These are phyloP conservation scores for Drosophila ambigua DNA, from an alignment of 1,140 invertebrate species.

Conservation along the genomic window DNA sequence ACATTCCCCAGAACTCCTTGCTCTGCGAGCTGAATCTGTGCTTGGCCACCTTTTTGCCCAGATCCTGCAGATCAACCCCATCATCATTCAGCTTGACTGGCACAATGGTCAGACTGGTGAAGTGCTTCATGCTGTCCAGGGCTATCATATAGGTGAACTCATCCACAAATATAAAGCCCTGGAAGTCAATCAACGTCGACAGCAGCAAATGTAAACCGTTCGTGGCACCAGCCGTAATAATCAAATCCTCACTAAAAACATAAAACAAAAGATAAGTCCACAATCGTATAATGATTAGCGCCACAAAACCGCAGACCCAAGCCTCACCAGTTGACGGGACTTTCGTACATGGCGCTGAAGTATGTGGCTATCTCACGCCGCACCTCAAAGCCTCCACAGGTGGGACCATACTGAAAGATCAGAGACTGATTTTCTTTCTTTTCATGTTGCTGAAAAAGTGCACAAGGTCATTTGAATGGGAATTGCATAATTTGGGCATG, in stretches of 20 bases:
- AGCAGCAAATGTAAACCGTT: constrained; percentile 87
- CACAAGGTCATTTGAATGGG: constrained; percentile 5
- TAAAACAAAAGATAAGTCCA: constrained; percentile 1
- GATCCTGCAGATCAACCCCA: constrained; percentile 85
- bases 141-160: constrained; percentile 89
- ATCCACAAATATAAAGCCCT: constrained; percentile 87
- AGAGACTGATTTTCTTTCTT: constrained; percentile 84
- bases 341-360: constrained; percentile 84
- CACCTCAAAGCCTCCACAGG: constrained; percentile 84
- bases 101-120: constrained; percentile 86
- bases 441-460: constrained; percentile 82
- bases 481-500: constrained; percentile 1
- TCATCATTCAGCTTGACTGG: constrained; percentile 86
- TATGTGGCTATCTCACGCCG: constrained; percentile 85
- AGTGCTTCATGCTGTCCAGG: constrained; percentile 85
- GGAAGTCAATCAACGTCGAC: constrained; percentile 85
- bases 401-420: constrained; percentile 86
- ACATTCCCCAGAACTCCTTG: constrained; percentile 86
- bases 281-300: neutral
- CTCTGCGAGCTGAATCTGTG: constrained; percentile 73
- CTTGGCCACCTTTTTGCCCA: constrained; percentile 66
- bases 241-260: constrained; percentile 85
- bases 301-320: constrained; percentile 10
- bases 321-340: constrained; percentile 83
- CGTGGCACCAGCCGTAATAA: constrained; percentile 87